Percentiles rank a stretch among this genome's conserved stretches.
Evolutionary conservation across 2,797 vertebrate genomes (phyloP).

Genomic region (Xerus rutilus): DNA sequence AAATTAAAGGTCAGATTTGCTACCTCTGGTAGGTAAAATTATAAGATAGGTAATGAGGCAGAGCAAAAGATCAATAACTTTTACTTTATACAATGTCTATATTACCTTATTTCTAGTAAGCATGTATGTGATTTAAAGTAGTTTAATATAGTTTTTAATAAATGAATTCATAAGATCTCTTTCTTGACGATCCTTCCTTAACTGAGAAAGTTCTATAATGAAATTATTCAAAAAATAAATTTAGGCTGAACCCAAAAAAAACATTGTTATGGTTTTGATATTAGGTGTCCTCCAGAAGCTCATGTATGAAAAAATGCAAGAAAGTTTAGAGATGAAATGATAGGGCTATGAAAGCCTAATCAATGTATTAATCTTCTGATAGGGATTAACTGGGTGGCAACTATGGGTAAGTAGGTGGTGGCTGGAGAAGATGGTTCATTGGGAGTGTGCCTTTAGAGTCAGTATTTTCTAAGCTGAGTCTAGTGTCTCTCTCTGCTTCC

Average conservation of each 20-base stretch:
- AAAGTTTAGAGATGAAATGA: too few relatives aligned
- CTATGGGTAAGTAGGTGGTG: too few relatives aligned
- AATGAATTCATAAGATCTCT: slow-evolving; percentile 5
- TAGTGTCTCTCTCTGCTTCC: too few relatives aligned
- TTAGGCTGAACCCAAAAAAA: neutral
- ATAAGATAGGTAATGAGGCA: neutral
- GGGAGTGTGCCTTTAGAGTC: too few relatives aligned
- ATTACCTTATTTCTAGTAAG: slow-evolving; percentile 10
- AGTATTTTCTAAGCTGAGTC: too few relatives aligned
- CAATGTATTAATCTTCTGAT: too few relatives aligned
- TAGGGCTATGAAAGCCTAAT: too few relatives aligned
- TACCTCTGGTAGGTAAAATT: neutral
- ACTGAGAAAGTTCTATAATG: slow-evolving; percentile 32
- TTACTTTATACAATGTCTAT: neutral
- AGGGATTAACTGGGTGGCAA: too few relatives aligned
- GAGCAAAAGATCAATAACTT: neutral
- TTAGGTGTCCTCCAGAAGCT: too few relatives aligned
- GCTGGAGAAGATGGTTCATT: too few relatives aligned
- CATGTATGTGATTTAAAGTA: neutral
- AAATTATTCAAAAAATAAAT: neutral
- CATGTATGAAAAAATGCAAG: too few relatives aligned
- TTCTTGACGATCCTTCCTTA: neutral
- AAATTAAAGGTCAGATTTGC: slow-evolving; percentile 2
- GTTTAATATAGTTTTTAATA: neutral
- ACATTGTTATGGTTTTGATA: too few relatives aligned